Conservation (phyloP, 2,888 invertebrate genomes). For the Pheosia gnoma region DNA sequence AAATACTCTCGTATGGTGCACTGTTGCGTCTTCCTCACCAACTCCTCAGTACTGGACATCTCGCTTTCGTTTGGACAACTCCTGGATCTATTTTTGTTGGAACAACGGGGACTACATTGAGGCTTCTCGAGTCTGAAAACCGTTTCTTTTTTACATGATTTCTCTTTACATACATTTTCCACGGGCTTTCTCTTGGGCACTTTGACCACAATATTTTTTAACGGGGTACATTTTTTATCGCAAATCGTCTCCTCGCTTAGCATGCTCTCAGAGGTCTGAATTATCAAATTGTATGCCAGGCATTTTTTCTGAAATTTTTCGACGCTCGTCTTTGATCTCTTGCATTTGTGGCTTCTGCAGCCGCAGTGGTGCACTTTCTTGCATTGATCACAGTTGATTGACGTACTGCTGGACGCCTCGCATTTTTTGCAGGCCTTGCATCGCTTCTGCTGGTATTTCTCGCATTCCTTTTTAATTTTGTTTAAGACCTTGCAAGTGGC, state of each 20-base stretch:
- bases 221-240: constrained; percentile 43
- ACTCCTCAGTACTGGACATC: constrained; percentile 64
- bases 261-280: constrained; percentile 75
- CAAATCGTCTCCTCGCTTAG: constrained; percentile 60
- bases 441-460: constrained; percentile 70
- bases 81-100: constrained; percentile 48
- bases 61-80: constrained; percentile 68
- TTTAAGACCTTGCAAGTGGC: constrained; percentile 68
- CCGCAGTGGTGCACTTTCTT: constrained; percentile 61
- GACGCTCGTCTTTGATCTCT: constrained; percentile 45
- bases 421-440: constrained; percentile 59
- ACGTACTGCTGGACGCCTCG: constrained; percentile 69
- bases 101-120: constrained; percentile 40
- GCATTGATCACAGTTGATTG: constrained; percentile 67
- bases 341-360: constrained; percentile 66
- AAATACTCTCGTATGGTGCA: constrained; percentile 88
- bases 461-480: constrained; percentile 74
- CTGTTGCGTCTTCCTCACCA: constrained; percentile 51
- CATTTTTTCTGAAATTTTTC: constrained; percentile 68
- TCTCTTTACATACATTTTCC: constrained; percentile 47
- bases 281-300: constrained; percentile 75
- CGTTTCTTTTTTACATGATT: constrained; percentile 59
- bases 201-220: constrained; percentile 72
- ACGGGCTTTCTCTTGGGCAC: constrained; percentile 59
- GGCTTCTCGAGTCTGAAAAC: constrained; percentile 55